Evolutionary conservation across 2,797 vertebrate species (phyloP).

Genomic region (Sphenodon punctatus): DNA sequence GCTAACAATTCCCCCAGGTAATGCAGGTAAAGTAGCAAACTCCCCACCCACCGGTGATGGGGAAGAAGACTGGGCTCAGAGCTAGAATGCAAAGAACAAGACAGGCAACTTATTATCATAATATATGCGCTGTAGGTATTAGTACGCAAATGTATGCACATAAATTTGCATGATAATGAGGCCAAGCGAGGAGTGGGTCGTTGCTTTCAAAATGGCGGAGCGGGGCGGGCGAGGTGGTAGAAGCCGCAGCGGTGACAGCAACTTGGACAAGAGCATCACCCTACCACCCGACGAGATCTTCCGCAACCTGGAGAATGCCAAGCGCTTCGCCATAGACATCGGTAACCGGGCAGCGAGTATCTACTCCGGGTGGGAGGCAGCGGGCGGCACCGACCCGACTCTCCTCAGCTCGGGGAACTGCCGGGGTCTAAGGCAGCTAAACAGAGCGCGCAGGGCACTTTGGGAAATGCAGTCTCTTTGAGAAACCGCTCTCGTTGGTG

Average conservation of each 20-base stretch:
- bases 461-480: constrained; percentile 27
- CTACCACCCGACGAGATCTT: constrained; percentile 96
- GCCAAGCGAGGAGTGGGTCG: constrained; percentile 43
- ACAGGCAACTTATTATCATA: constrained; percentile 53
- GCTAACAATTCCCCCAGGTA: no score
- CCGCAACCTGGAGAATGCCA: constrained; percentile 95
- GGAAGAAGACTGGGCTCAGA: no score
- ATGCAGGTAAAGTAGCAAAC: no score
- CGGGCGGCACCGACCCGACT: background rate
- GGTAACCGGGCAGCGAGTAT: constrained; percentile 72
- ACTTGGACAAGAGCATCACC: constrained; percentile 96
- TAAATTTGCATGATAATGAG: constrained; percentile 74
- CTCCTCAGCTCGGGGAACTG: background rate
- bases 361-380: background rate
- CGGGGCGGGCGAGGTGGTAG: constrained; percentile 79
- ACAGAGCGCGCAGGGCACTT: constrained; percentile 42
- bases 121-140: background rate
- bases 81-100: background rate
- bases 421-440: background rate
- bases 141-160: constrained; percentile 72
- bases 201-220: constrained; percentile 90
- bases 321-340: constrained; percentile 97
- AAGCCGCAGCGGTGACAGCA: constrained; percentile 67
- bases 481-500: fast-evolving
- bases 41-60: no score